These are phyloP conservation scores for Scomber colias DNA, from an alignment of 2,113 vertebrate genomes.

Conservation along the genomic window DNA sequence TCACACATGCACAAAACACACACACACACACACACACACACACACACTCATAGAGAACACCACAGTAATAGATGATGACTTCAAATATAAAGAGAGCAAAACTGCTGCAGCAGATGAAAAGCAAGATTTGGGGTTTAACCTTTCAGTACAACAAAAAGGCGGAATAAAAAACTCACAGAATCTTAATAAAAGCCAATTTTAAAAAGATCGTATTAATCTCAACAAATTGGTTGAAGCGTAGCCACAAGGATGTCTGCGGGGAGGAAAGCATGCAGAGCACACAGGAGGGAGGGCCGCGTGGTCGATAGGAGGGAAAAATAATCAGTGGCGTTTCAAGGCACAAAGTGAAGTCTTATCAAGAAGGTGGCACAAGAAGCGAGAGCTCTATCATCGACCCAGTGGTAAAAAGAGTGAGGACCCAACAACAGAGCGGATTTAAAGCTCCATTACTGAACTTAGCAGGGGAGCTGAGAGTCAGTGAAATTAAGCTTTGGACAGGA, in stretches of 20 bases:
- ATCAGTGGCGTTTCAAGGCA: constrained; percentile 69
- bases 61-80: constrained; percentile 33
- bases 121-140: constrained; percentile 45
- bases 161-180: constrained; percentile 34
- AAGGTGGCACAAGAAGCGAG: constrained; percentile 72
- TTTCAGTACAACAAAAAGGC: constrained; percentile 57
- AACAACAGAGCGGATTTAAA: constrained; percentile 75
- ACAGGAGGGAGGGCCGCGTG: constrained; percentile 24
- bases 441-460: constrained; percentile 76
- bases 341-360: constrained; percentile 79
- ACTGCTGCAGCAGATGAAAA: constrained; percentile 51
- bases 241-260: constrained; percentile 52
- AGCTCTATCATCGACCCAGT: constrained; percentile 57
- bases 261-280: constrained; percentile 24
- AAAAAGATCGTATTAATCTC: constrained; percentile 60
- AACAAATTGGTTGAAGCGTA: constrained; percentile 56
- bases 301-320: constrained; percentile 52
- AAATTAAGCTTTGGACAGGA: constrained; percentile 65
- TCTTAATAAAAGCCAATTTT: constrained; percentile 42
- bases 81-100: constrained; percentile 54
- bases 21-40: constrained; percentile 34
- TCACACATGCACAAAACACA: constrained; percentile 21
- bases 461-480: constrained; percentile 66
- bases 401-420: constrained; percentile 60
- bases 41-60: constrained; percentile 1